Conservation (phyloP, 2,888 invertebrate species). For the Megalurothrips usitatus region DNA sequence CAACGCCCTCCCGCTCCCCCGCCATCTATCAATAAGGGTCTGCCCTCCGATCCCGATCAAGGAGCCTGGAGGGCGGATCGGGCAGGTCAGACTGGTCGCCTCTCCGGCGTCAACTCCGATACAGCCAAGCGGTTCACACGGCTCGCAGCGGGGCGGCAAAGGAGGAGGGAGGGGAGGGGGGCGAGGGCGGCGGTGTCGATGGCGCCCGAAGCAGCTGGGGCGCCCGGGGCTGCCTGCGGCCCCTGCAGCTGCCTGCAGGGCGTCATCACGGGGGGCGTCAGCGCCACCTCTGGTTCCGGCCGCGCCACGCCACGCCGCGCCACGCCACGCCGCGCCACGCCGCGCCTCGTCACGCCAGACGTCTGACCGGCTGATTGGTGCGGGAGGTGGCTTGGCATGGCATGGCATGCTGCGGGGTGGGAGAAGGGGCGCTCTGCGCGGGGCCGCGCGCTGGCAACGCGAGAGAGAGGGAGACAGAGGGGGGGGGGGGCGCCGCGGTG, state of each 20-base stretch:
- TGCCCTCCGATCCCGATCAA: neutral
- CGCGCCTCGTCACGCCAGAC: neutral
- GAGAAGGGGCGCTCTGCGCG: too few relatives aligned
- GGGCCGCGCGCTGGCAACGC: neutral
- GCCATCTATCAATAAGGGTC: too few relatives aligned
- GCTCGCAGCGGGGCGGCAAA: neutral
- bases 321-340: neutral
- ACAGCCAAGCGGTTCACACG: neutral
- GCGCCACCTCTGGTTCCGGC: too few relatives aligned
- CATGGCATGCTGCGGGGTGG: neutral
- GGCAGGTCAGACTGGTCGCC: neutral
- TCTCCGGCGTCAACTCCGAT: neutral
- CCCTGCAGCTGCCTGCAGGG: neutral
- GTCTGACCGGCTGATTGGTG: conserved; percentile 1
- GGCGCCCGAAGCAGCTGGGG: neutral
- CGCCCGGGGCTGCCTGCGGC: neutral
- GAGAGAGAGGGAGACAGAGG: neutral
- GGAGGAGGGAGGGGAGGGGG: neutral
- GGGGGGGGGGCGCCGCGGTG: neutral
- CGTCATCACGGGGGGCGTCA: neutral
- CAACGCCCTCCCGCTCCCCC: too few relatives aligned
- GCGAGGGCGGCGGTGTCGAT: neutral
- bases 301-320: neutral
- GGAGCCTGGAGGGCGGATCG: neutral
- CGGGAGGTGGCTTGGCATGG: neutral